Evolutionary conservation across 2,113 vertebrate species (phyloP).

Genomic region (Pelvicachromis taeniatus): DNA sequence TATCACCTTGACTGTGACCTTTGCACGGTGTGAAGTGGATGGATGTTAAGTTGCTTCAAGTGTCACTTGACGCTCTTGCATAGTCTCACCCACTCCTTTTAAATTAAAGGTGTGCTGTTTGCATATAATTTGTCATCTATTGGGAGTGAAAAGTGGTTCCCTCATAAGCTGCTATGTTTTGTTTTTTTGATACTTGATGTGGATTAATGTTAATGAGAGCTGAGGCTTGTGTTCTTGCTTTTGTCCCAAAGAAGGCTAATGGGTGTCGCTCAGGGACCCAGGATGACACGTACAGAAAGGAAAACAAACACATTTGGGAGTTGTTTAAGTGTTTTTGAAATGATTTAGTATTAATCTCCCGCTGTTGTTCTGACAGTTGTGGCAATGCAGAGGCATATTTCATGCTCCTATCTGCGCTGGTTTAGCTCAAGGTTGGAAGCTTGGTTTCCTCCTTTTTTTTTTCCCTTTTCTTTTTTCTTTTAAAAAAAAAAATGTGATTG

Average conservation of each 20-base stretch:
- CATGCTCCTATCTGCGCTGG: background rate
- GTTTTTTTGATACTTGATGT: background rate
- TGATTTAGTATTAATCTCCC: background rate
- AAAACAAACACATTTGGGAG: background rate
- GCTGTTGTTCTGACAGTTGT: background rate
- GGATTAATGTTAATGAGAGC: background rate
- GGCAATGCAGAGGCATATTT: background rate
- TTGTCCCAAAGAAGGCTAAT: background rate
- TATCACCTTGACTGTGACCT: background rate
- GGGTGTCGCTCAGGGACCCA: background rate
- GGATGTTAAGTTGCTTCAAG: background rate
- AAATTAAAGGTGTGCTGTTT: background rate
- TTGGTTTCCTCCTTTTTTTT: background rate
- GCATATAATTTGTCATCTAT: background rate
- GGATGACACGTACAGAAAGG: background rate
- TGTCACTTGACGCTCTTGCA: rapidly evolving
- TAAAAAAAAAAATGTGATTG: background rate
- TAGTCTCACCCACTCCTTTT: background rate
- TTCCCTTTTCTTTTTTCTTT: background rate
- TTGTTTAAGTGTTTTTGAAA: background rate
- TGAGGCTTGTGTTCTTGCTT: background rate
- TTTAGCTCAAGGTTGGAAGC: background rate
- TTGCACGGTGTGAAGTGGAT: background rate
- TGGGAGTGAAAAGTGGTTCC: background rate
- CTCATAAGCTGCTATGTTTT: background rate